Base-by-base conservation (phyloP, 2,888 invertebrate species). In the Ichneumon xanthorius region DNA sequence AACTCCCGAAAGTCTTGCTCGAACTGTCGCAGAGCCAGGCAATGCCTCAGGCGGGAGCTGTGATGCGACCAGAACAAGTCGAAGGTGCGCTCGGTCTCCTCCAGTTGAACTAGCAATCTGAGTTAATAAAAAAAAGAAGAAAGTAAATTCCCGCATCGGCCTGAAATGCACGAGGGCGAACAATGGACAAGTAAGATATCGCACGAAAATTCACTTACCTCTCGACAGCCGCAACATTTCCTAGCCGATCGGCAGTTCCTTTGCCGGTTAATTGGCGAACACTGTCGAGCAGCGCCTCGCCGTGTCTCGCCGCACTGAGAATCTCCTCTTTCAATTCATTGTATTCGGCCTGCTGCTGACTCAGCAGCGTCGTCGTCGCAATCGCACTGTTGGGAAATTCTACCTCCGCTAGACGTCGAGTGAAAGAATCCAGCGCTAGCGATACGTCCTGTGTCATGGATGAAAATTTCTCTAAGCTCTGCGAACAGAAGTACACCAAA, bases 381-480 rank as follows among this genome's bases (percentile, higher is more conserved):
- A 97, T 96, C 45, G 98, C 98, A 93, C 98, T 98, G 94, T 99
- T 99, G 19, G 99, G 99, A 95, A 99, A 97, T 94, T 98, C 98
- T 89, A 96, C 97, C 94, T 98, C 98, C 89, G 98, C 97, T 89
- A 99, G 96, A 89, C 97, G 96, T 92, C 97, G 96, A 90, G 98
- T 98, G 92, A 99, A 98, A 87, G 96, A 96, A 92, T 98, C 97
- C 91, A 99, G 95, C 89, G 97, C 97, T 87, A 96, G 95, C 26
- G 99, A 98, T 81, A 99, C 98, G 92, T 98, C 97, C 92, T 98
- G 97, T 88, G 98, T 98, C 93, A 98, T 96, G 71, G 96, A 96
- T 63, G 98, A 98, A 95, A 99, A 99, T 93, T 98, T 98, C 94
- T 99, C 99, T 92, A 99, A 96, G 75, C 98, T 98, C 98, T 99